These are phyloP conservation scores for Fulmarus glacialis DNA, from an alignment of 2,113 vertebrate genomes.

Conservation along the genomic window DNA sequence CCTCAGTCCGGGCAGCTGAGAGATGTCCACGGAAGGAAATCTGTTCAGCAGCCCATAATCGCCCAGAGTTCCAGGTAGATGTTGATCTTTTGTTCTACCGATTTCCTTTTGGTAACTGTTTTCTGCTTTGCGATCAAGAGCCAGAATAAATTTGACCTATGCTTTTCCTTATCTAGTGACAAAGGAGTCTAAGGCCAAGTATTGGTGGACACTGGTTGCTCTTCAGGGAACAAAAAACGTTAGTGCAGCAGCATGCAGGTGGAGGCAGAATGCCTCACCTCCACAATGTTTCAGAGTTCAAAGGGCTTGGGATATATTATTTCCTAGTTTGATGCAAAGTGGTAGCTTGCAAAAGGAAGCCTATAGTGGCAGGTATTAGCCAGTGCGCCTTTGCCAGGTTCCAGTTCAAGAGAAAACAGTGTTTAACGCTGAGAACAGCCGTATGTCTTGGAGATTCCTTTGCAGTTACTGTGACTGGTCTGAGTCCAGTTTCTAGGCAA, in stretches of 20 bases:
- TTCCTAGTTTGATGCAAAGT: neutral
- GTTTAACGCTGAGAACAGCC: neutral
- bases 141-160: neutral
- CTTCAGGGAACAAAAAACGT: neutral
- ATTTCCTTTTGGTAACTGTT: neutral
- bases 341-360: neutral
- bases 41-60: neutral
- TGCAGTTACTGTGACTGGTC: neutral
- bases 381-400: neutral
- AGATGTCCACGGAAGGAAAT: slow-evolving; percentile 38
- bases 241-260: neutral
- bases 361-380: neutral
- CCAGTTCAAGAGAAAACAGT: neutral
- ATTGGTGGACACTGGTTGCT: neutral
- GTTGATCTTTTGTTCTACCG: neutral
- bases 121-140: neutral
- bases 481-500: neutral
- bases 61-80: neutral
- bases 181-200: neutral
- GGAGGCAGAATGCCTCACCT: neutral
- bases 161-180: neutral
- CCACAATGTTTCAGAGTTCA: neutral
- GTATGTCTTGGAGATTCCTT: neutral
- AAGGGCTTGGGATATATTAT: neutral
- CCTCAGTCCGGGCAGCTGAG: neutral